Base-by-base conservation (phyloP, 1,140 invertebrate genomes). In the Heliothis virescens region DNA sequence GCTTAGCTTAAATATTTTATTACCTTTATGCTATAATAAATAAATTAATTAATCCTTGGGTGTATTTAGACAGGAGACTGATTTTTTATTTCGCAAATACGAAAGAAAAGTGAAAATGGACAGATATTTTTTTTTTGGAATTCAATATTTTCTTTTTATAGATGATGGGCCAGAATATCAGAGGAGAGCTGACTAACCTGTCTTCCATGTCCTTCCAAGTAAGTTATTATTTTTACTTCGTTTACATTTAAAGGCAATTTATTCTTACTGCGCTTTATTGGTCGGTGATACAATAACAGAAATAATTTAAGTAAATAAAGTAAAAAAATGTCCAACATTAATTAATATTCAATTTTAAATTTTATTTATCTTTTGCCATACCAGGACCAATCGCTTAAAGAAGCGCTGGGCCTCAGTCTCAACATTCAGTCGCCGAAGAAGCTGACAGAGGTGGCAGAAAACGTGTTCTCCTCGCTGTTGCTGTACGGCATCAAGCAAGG, bases 101-200 rank as follows among this genome's bases (percentile, higher is more conserved):
- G n/a, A n/a, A n/a, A n/a, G n/a, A n/a, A n/a, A n/a, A n/a, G n/a
- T n/a, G n/a, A n/a, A n/a, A n/a, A n/a, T n/a, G n/a, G n/a, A n/a
- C n/a, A n/a, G n/a, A n/a, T n/a, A n/a, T n/a, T n/a, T n/a, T n/a
- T n/a, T n/a, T n/a, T n/a, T n/a, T n/a, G n/a, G n/a, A n/a, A n/a
- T n/a, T n/a, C n/a, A n/a, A n/a, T n/a, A n/a, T 15, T 53, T 41
- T 18, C 16, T 26, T 5, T 53, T 91, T 88, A 74, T 84, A 97
- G 96, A 97, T 98, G 96, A 97, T 99, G 96, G 95, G 96, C 83
- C 96, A 95, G 0, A 98, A 98, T 93, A 97, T 95, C 76, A 91
- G 96, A 57, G 96, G 96, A 34, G 96, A 96, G 85, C 83, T 96
- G 26, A 96, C 95, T 1, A 94, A 94, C 1, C 85, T 90, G 1